Evolutionary conservation across 2,113 vertebrate genomes (phyloP).

Genomic region (Stictonetta naevosa): DNA sequence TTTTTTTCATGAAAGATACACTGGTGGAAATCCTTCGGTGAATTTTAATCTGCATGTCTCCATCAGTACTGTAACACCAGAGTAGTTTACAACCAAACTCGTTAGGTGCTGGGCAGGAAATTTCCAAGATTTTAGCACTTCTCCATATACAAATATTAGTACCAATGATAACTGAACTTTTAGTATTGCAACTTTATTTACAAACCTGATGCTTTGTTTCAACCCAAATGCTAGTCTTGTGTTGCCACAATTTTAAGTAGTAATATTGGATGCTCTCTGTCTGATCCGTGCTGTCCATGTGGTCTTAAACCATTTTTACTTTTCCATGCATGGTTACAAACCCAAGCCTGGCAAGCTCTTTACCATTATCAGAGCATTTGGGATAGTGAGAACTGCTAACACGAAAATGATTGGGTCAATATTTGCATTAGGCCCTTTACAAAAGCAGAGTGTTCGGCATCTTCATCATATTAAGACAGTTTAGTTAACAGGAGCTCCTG

Average conservation of each 20-base stretch:
- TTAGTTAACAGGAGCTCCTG: neutral
- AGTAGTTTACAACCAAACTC: neutral
- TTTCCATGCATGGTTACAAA: neutral
- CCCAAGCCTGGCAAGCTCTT: neutral
- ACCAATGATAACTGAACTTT: neutral
- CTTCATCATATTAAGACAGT: neutral
- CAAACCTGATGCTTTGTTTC: neutral
- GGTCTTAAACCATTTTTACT: neutral
- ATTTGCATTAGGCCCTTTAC: neutral
- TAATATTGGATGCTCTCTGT: neutral
- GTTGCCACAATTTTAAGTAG: neutral
- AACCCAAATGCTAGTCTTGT: fast-evolving
- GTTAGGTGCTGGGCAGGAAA: neutral
- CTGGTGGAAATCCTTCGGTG: neutral
- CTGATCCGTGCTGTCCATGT: neutral
- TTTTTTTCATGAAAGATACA: neutral
- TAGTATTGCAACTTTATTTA: neutral
- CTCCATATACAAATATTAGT: neutral
- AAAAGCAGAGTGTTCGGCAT: neutral
- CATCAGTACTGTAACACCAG: neutral
- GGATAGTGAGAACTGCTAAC: neutral
- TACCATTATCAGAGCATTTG: neutral
- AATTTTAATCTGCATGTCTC: neutral
- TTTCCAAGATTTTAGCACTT: neutral
- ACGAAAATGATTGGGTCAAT: neutral